Conservation (phyloP, 2,888 invertebrate species). For the Scaptomyza parva region DNA sequence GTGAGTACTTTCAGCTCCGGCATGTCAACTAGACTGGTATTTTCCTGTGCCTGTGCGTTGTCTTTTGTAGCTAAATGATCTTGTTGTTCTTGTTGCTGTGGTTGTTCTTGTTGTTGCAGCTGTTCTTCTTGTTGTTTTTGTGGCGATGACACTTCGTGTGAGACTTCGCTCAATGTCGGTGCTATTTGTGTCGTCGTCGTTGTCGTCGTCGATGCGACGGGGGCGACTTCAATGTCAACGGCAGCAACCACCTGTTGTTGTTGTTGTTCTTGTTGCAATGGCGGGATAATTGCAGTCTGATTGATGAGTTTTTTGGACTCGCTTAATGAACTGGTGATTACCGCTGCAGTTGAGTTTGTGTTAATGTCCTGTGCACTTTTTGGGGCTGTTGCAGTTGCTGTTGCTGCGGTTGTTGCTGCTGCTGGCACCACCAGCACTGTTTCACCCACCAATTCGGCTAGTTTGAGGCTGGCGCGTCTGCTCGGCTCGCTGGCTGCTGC, state of each 20-base stretch:
- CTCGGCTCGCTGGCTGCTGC: constrained; percentile 66
- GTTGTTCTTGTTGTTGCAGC: constrained; percentile 31
- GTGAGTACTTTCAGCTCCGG: constrained; percentile 80
- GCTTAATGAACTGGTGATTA: constrained; percentile 36
- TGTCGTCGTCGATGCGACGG: constrained; percentile 17
- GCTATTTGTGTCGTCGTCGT: constrained; percentile 72
- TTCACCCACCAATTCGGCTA: constrained; percentile 72
- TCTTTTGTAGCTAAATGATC: constrained; percentile 68
- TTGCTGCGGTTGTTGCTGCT: constrained; percentile 51
- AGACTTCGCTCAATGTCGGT: constrained; percentile 68
- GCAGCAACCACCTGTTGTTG: constrained; percentile 60
- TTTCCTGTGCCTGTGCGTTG: constrained; percentile 51
- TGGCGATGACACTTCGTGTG: constrained; percentile 68
- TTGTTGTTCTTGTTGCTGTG: constrained; percentile 33
- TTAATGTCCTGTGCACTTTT: constrained; percentile 29
- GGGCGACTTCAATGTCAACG: constrained; percentile 58
- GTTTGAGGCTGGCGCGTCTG: constrained; percentile 66
- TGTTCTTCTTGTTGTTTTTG: constrained; percentile 33
- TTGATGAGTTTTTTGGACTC: constrained; percentile 74
- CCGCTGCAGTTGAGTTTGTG: constrained; percentile 24
- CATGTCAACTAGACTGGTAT: constrained; percentile 71
- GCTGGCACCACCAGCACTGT: constrained; percentile 65
- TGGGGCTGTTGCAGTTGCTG: constrained; percentile 25
- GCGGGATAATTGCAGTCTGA: constrained; percentile 58
- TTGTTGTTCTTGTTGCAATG: constrained; percentile 27